phyloP scores from a whole-genome alignment of 1,140 invertebrate species.

The Panulirus ornatus region DNA sequence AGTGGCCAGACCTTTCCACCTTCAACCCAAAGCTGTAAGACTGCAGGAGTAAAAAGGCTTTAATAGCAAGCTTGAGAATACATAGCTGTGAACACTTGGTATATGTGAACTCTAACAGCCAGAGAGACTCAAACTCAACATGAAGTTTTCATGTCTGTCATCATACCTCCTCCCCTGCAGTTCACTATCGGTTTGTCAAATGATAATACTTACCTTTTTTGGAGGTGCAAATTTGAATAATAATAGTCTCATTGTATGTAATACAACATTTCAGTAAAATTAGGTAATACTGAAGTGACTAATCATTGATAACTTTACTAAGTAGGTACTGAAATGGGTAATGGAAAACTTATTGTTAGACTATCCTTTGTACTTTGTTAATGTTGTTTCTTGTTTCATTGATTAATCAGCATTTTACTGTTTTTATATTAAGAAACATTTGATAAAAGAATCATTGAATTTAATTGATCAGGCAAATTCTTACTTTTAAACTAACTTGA shows the following conservation, averaged over 20 bases:
- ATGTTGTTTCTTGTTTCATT: neutral
- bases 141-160: too few relatives aligned
- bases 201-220: neutral
- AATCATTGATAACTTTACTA: neutral
- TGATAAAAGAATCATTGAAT: neutral
- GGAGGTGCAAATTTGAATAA: neutral
- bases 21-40: conserved; percentile 54
- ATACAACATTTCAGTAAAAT: neutral
- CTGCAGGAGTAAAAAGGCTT: neutral
- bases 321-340: neutral
- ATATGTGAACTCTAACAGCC: neutral
- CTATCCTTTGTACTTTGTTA: neutral
- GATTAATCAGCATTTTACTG: neutral
- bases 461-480: neutral
- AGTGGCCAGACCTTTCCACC: conserved; percentile 72
- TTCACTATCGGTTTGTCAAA: too few relatives aligned
- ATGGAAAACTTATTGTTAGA: neutral
- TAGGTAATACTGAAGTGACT: neutral
- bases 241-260: neutral
- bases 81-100: neutral
- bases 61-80: neutral
- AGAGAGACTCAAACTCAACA: neutral
- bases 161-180: too few relatives aligned
- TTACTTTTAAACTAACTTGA: too few relatives aligned
- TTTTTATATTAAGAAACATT: neutral